phyloP scores from a whole-genome alignment of 2,888 invertebrate species.

The Scaeva pyrastri region DNA sequence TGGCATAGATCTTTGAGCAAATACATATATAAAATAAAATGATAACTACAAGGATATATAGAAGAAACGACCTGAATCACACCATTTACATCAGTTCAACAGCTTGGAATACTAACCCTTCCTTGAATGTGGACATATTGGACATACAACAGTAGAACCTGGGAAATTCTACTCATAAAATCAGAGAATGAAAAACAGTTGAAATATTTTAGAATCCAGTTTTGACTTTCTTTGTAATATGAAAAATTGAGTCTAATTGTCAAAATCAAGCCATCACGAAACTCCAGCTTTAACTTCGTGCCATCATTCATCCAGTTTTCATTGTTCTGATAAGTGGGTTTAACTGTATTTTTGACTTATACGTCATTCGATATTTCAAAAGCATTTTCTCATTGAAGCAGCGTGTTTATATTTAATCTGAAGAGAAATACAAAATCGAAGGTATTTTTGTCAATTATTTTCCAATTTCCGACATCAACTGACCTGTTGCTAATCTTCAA shows the following conservation, averaged over 20 bases:
- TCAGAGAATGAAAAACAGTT: background rate
- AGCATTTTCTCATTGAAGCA: no score
- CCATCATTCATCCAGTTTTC: no score
- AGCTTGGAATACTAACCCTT: background rate
- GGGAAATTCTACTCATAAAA: background rate
- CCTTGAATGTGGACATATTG: background rate
- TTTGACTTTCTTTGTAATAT: no score
- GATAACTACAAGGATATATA: conserved; percentile 21
- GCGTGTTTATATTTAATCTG: no score
- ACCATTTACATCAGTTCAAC: background rate
- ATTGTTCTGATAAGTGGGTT: no score
- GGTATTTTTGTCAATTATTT: conserved; percentile 7
- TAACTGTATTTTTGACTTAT: no score
- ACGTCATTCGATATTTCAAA: no score
- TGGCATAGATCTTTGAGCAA: conserved; percentile 21
- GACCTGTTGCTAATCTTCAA: conserved; percentile 20
- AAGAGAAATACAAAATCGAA: no score
- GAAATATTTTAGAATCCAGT: no score
- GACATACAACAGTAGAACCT: background rate
- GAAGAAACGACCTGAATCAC: conserved; percentile 6
- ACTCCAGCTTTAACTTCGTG: no score
- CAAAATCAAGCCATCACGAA: no score
- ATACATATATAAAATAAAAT: conserved; percentile 20
- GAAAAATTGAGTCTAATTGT: no score
- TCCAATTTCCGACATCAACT: conserved; percentile 9